Conservation (phyloP, 2,888 invertebrate genomes). For the Drosophila meridiana region DNA sequence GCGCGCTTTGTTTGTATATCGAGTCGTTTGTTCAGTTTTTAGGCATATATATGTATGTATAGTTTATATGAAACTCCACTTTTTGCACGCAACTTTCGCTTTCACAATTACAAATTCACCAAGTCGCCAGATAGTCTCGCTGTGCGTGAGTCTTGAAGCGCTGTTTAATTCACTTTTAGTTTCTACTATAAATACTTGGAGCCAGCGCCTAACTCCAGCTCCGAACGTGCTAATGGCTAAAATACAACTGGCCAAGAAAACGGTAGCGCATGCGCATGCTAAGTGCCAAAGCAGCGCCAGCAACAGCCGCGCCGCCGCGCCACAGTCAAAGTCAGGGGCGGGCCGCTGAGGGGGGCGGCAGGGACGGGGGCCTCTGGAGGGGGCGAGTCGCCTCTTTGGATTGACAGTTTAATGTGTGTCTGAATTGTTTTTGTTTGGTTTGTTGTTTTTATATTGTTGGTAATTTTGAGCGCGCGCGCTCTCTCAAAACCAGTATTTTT, state of each 20-base stretch:
- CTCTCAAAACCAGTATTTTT: conserved; percentile 70
- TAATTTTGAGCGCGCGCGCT: conserved; percentile 22
- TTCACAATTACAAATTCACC: conserved; percentile 50
- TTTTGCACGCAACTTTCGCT: conserved; percentile 72
- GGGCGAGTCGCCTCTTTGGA: conserved; percentile 34
- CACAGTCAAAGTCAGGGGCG: conserved; percentile 24
- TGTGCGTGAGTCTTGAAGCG: conserved; percentile 29
- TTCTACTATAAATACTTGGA: conserved; percentile 35
- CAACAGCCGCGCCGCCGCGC: conserved; percentile 10
- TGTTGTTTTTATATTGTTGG: conserved; percentile 1
- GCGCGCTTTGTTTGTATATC: conserved; percentile 39
- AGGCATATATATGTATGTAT: background rate
- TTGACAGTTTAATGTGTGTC: conserved; percentile 59
- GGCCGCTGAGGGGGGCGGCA: background rate
- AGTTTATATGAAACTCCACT: conserved; percentile 42
- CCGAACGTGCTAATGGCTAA: conserved; percentile 84
- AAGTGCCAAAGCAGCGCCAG: conserved; percentile 51
- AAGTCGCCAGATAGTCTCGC: conserved; percentile 42
- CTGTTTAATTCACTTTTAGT: conserved; percentile 63
- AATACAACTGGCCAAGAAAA: conserved; percentile 82
- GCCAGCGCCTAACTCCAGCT: conserved; percentile 50
- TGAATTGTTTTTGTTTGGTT: conserved; percentile 36
- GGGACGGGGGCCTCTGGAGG: background rate
- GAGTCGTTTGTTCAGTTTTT: conserved; percentile 18
- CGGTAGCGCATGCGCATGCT: conserved; percentile 79